Conservation (phyloP, 2,888 invertebrate species). For the Cistogaster globosa region DNA sequence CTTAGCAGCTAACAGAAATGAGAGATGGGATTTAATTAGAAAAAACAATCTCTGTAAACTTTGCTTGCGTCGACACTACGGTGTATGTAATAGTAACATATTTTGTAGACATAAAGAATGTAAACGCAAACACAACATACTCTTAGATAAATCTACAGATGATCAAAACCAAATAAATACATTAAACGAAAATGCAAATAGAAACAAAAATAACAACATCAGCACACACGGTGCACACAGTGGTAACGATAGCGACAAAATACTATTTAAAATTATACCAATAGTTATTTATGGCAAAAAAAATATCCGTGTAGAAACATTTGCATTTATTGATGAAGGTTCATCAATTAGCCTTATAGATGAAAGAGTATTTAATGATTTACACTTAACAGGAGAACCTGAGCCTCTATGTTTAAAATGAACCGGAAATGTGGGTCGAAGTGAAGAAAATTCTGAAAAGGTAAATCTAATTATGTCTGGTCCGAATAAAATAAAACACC, state of each 20-base stretch:
- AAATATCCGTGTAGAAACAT: too few relatives aligned
- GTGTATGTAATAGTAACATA: constrained; percentile 2
- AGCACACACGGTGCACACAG: not conserved
- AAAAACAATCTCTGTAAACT: not conserved
- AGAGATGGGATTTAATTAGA: too few relatives aligned
- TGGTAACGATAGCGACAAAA: too few relatives aligned
- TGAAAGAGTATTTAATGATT: too few relatives aligned
- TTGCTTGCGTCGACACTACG: not conserved
- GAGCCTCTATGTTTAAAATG: too few relatives aligned
- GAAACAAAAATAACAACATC: not conserved
- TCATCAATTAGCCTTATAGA: too few relatives aligned
- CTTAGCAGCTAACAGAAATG: too few relatives aligned
- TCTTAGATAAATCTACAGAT: not conserved
- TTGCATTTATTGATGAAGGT: too few relatives aligned
- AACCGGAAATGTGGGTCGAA: not conserved
- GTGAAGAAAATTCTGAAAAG: constrained; percentile 1
- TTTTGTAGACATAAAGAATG: constrained; percentile 1
- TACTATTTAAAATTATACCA: too few relatives aligned
- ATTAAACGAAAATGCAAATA: too few relatives aligned
- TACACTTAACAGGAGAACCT: too few relatives aligned
- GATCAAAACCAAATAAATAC: not conserved
- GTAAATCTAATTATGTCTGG: not conserved
- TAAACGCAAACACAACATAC: constrained; percentile 35
- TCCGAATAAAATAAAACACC: not conserved
- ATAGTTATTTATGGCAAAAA: too few relatives aligned